Evolutionary conservation across 1,140 invertebrate species (phyloP).

Genomic region (Galendromus occidentalis): DNA sequence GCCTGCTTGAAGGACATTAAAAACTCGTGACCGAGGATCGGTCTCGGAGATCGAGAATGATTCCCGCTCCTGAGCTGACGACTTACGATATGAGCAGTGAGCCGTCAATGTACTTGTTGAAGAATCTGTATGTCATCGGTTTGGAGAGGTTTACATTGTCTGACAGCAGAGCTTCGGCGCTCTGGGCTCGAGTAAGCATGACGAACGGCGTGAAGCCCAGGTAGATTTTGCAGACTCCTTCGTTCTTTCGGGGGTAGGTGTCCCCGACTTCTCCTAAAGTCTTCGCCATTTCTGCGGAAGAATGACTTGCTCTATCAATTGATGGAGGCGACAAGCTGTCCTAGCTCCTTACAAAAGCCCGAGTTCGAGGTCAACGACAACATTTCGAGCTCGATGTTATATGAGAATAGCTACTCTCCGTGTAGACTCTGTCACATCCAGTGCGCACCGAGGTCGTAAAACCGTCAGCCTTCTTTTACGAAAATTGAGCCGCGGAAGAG

Average conservation of each 20-base stretch:
- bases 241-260: neutral
- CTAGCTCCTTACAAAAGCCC: neutral
- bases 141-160: neutral
- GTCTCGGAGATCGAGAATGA: constrained; percentile 28
- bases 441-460: no score
- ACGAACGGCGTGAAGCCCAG: neutral
- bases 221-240: neutral
- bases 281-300: neutral
- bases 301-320: neutral
- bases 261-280: neutral
- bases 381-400: neutral
- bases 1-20: neutral
- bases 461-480: no score
- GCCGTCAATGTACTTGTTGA: neutral
- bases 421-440: no score
- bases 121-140: neutral
- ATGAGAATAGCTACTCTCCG: neutral
- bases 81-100: neutral
- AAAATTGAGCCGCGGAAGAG: no score
- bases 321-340: neutral
- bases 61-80: neutral
- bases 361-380: neutral
- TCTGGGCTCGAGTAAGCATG: neutral
- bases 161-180: neutral
- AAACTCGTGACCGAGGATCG: constrained; percentile 48